Conservation (phyloP, 2,888 invertebrate species). For the Physocephala rufipes region DNA sequence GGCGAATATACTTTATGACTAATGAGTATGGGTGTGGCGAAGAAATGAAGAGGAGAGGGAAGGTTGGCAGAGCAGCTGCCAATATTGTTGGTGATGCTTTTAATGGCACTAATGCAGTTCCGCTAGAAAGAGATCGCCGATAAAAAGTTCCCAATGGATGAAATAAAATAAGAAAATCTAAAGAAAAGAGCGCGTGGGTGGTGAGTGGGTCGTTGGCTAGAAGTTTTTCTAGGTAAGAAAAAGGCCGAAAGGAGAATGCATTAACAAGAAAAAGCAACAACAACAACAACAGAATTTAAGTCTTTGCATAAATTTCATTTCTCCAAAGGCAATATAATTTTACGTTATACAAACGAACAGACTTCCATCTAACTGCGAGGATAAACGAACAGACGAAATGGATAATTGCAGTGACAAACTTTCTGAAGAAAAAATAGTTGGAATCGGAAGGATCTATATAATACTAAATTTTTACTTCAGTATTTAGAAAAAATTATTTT, state of each 20-base stretch:
- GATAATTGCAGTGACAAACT: neutral
- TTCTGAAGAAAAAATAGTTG: neutral
- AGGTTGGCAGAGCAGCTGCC: neutral
- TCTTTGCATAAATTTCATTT: neutral
- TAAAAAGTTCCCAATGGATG: neutral
- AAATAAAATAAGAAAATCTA: neutral
- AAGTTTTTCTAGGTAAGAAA: neutral
- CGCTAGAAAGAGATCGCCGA: neutral
- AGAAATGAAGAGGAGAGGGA: neutral
- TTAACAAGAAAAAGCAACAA: constrained; percentile 7
- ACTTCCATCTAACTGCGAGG: neutral
- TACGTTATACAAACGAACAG: neutral
- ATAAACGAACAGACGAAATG: neutral
- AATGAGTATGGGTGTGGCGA: neutral
- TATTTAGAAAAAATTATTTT: too few relatives aligned
- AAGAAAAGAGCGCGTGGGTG: neutral
- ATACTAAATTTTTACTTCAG: too few relatives aligned
- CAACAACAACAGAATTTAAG: neutral
- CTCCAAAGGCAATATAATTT: neutral
- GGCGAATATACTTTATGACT: constrained; percentile 8
- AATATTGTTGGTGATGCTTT: too few relatives aligned
- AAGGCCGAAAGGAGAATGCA: neutral
- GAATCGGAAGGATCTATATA: neutral
- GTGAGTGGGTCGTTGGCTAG: too few relatives aligned
- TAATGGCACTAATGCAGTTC: neutral